A percentile compares a stretch with the other conserved stretches of the same genome.
phyloP scores from a whole-genome alignment of 2,888 invertebrate genomes.

The Temnothorax rugatulus region DNA sequence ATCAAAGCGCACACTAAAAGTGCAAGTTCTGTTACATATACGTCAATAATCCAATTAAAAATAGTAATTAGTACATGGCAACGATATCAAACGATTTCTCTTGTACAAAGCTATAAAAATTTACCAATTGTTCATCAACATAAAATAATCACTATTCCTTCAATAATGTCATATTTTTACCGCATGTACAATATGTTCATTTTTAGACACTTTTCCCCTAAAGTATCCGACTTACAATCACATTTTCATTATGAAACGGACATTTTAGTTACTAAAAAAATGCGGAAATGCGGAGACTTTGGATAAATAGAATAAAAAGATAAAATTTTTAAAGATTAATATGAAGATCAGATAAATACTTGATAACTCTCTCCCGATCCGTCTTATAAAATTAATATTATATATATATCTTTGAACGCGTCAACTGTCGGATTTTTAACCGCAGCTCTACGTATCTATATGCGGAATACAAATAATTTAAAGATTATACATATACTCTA shows the following conservation, averaged over 20 bases:
- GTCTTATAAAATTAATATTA: slow-evolving; percentile 22
- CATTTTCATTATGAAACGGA: not conserved
- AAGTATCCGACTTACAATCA: slow-evolving; percentile 15
- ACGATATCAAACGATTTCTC: slow-evolving; percentile 15
- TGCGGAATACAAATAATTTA: slow-evolving; percentile 60
- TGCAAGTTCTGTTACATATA: slow-evolving; percentile 5
- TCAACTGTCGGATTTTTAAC: slow-evolving; percentile 60
- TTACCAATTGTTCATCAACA: not conserved
- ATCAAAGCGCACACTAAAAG: slow-evolving; percentile 24
- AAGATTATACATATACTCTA: slow-evolving; percentile 65
- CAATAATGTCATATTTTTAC: not conserved
- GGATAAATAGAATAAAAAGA: slow-evolving; percentile 10
- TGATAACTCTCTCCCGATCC: not conserved
- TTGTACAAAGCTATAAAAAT: slow-evolving; percentile 37
- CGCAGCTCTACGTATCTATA: slow-evolving; percentile 47
- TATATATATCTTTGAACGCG: slow-evolving; percentile 24
- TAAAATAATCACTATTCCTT: slow-evolving; percentile 12
- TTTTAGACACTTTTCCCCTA: slow-evolving; percentile 7
- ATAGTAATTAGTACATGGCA: slow-evolving; percentile 22
- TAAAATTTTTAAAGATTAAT: slow-evolving; percentile 22
- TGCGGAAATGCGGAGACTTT: not conserved
- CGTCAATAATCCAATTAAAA: slow-evolving; percentile 10
- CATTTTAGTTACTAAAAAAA: slow-evolving; percentile 8
- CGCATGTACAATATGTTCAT: not conserved
- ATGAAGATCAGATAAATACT: slow-evolving; percentile 46